phyloP scores from a whole-genome alignment of 2,797 vertebrate species.

The Tiaroga cobitis region DNA sequence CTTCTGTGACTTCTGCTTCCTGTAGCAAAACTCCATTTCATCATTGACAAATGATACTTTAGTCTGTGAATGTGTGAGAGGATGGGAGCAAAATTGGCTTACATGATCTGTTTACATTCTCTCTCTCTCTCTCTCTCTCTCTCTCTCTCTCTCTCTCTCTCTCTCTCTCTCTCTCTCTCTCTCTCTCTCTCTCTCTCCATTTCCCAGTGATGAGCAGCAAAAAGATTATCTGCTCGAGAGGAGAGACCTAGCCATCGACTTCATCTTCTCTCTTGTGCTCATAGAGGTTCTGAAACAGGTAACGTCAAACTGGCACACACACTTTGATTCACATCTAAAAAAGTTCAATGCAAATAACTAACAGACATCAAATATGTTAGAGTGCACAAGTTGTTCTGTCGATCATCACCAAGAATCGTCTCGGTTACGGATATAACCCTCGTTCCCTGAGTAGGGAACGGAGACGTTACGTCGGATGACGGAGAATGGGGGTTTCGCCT shows the following conservation, averaged over 20 bases:
- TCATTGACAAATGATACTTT: conserved; percentile 33
- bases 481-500: too few species aligned
- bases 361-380: not conserved
- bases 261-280: conserved; percentile 97
- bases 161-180: too few species aligned
- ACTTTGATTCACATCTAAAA: not conserved
- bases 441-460: too few species aligned
- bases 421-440: too few species aligned
- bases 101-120: conserved; percentile 34
- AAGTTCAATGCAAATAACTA: not conserved
- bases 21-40: conserved; percentile 21
- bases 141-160: too few species aligned
- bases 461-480: too few species aligned
- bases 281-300: conserved; percentile 99
- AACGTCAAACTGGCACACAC: not conserved
- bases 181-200: conserved; percentile 21
- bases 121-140: not conserved
- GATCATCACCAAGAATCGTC: not conserved
- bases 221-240: conserved; percentile 97
- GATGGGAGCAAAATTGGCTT: conserved; percentile 1
- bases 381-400: not conserved
- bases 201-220: conserved; percentile 93
- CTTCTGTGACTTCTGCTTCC: conserved; percentile 2
- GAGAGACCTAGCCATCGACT: conserved; percentile 97
- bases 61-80: conserved; percentile 38